Base-by-base conservation (phyloP, 92 coral and sea anemone genomes). In the Parazoanthus swiftii region DNA sequence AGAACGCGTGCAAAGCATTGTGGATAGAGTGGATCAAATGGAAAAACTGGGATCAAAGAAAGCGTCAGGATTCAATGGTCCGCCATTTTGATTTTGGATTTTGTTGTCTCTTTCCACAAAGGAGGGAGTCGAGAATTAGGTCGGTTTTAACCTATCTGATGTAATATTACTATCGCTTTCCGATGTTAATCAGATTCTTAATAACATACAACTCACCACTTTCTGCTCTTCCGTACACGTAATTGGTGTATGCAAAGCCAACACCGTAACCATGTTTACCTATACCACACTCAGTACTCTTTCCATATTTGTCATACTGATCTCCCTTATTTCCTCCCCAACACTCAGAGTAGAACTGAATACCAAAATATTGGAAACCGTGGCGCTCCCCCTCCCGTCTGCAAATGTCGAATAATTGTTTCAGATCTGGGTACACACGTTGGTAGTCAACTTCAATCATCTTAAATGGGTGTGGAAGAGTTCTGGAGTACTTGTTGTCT, bases 331-430 rank as follows among this genome's bases (percentile, higher is more conserved):
- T 4, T 16, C 54, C 81, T 77, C 81, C 81, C 81, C 81, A 77
- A 29, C 81, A 77, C 81, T 77, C 81, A 25, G 81, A 77, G 58
- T 77, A 77, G 54, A 77, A 77, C 37, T 77, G 81, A 48, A 77
- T 77, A 33, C 81, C 81, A 44, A 77, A 77, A 42, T 77, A 77
- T 21, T 77, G 63, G 54, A 77, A 77, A 20, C 81, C 63, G 29
- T 77, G 54, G 51, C 54, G 51, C 58, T 77, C 81, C 18, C 63
- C 81, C 59, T 48, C 81, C 4, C 26, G 81, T 48, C 59, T 77
- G 33, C 81, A 77, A 8, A 77, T 36, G 16, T 77, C 81, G 63
- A 77, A 77, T 44, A 77, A 44, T n/a, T 42, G 54, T 48, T 77
- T 77, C 33, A 77, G 81, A n/a, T 77, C 81, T 77, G 81, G 81